Evolutionary conservation across 2,888 invertebrate species (phyloP).

Genomic region (Rhamphomyia laevipes): DNA sequence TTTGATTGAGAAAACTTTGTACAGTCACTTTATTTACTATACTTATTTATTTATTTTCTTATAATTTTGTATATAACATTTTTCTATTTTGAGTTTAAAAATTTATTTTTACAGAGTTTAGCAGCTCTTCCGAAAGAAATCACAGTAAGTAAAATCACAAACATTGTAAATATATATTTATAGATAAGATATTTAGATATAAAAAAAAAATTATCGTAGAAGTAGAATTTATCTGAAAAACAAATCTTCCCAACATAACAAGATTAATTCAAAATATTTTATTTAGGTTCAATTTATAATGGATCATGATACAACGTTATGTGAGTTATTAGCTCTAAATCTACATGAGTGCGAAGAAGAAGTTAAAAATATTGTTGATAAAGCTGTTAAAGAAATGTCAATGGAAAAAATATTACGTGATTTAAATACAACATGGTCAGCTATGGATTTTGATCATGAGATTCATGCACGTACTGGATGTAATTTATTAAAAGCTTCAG

Average conservation of each 20-base stretch:
- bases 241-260: too few relatives aligned
- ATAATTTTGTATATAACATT: conserved; percentile 12
- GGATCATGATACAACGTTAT: conserved; percentile 83
- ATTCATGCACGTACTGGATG: conserved; percentile 78
- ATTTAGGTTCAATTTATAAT: conserved; percentile 82
- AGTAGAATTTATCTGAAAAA: too few relatives aligned
- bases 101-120: conserved; percentile 52
- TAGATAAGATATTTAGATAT: not conserved
- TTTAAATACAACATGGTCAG: conserved; percentile 76
- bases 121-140: conserved; percentile 68
- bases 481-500: conserved; percentile 75
- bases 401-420: conserved; percentile 94
- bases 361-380: conserved; percentile 93
- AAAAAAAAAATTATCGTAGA: not conserved
- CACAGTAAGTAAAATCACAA: conserved; percentile 49
- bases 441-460: conserved; percentile 88
- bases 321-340: conserved; percentile 81
- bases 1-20: conserved; percentile 17
- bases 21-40: conserved; percentile 16
- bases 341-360: conserved; percentile 96
- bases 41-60: not conserved
- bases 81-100: not conserved
- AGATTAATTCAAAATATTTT: not conserved
- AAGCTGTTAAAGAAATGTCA: conserved; percentile 96
- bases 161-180: not conserved